Evolutionary conservation across 2,888 invertebrate genomes (phyloP).

Genomic region (Sphecodes monilicornis): DNA sequence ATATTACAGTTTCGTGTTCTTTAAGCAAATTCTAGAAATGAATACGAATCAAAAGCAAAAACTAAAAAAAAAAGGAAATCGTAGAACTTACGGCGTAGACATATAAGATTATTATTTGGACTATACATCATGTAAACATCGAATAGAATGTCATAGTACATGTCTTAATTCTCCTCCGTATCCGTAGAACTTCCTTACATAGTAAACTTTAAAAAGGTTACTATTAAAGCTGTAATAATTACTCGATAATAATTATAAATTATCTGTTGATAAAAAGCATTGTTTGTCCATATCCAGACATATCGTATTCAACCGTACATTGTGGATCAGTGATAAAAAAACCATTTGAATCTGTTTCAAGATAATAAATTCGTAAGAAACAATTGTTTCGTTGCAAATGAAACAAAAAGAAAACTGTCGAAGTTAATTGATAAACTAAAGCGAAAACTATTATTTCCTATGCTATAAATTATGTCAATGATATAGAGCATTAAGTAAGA

Average conservation of each 20-base stretch:
- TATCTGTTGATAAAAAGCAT: constrained; percentile 43
- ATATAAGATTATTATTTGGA: constrained; percentile 59
- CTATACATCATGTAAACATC: constrained; percentile 61
- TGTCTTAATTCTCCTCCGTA: constrained; percentile 47
- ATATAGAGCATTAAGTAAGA: constrained; percentile 45
- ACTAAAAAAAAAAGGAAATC: constrained; percentile 46
- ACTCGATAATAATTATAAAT: constrained; percentile 45
- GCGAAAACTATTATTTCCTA: constrained; percentile 50
- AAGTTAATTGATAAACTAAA: constrained; percentile 51
- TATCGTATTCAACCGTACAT: constrained; percentile 37
- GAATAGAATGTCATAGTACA: constrained; percentile 57
- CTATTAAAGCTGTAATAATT: constrained; percentile 49
- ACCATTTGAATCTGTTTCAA: constrained; percentile 33
- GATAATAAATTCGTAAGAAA: constrained; percentile 25
- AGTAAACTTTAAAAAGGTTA: constrained; percentile 46
- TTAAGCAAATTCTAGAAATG: constrained; percentile 55
- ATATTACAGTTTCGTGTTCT: constrained; percentile 52
- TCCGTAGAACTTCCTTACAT: constrained; percentile 52
- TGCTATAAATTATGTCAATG: constrained; percentile 57
- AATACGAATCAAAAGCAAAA: constrained; percentile 50
- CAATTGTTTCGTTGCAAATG: constrained; percentile 49
- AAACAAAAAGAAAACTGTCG: constrained; percentile 24
- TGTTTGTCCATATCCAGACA: constrained; percentile 35
- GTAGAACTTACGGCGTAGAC: constrained; percentile 50
- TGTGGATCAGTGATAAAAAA: constrained; percentile 33